Conservation (phyloP, 2,113 vertebrate genomes). For the Macroglossus sobrinus region DNA sequence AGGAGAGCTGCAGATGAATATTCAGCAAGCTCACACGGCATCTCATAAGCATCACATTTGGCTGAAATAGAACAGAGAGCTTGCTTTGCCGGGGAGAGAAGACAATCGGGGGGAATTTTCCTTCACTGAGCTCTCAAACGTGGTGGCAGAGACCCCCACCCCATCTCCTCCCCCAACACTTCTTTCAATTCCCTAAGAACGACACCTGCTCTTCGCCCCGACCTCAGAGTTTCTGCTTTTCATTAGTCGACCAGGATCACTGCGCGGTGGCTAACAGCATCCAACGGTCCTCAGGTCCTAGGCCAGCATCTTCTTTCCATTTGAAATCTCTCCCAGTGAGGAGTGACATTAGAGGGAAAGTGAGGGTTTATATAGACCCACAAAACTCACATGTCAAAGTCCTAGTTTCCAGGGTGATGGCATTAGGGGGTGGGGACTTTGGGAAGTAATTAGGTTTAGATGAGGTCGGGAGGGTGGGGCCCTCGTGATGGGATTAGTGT, state of each 20-base stretch:
- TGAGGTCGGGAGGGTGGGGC: not conserved
- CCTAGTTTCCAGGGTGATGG: no score
- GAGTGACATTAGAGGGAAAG: not conserved
- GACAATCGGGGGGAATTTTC: not conserved
- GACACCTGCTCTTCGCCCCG: not conserved
- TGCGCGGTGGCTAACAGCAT: not conserved
- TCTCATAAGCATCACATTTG: not conserved
- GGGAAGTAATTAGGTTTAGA: not conserved
- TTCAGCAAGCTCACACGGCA: not conserved
- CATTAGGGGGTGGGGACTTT: not conserved
- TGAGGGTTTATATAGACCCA: fast-evolving
- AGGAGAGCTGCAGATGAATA: not conserved
- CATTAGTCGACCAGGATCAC: not conserved
- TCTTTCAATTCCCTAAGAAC: not conserved
- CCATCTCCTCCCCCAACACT: not conserved
- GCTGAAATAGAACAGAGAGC: not conserved
- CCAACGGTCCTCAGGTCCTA: not conserved
- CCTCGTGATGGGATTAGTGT: not conserved
- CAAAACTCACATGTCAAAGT: not conserved
- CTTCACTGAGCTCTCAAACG: not conserved
- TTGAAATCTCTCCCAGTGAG: not conserved
- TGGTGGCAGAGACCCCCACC: not conserved
- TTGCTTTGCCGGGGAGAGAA: not conserved
- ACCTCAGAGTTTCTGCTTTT: not conserved
- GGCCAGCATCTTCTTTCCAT: not conserved